Conservation (phyloP, 2,113 vertebrate species). For the Orcinus orca region DNA sequence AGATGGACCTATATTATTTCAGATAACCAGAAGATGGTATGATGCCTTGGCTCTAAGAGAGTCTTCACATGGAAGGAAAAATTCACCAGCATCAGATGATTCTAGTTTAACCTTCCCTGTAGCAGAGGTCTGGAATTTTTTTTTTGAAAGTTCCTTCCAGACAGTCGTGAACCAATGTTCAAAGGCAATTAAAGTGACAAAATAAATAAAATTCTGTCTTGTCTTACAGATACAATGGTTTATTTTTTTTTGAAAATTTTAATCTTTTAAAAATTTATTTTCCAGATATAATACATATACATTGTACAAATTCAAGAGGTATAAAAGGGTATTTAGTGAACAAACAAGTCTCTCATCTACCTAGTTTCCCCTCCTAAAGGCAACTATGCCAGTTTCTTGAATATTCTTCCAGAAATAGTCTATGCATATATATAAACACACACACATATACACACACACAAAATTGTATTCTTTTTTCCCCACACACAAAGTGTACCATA, state of each 20-base stretch:
- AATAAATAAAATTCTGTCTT: background rate
- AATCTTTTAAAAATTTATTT: too few relatives aligned
- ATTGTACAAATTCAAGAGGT: background rate
- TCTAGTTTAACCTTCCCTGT: background rate
- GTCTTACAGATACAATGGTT: background rate
- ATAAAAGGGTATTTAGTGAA: conserved; percentile 29
- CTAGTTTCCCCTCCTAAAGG: conserved; percentile 22
- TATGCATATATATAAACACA: background rate
- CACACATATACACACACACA: too few relatives aligned
- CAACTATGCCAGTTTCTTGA: conserved; percentile 14
- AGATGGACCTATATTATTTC: background rate
- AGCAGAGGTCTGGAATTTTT: background rate
- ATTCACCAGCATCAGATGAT: background rate
- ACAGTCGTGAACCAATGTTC: background rate
- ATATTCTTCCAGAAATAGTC: conserved; percentile 29
- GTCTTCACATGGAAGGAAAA: background rate
- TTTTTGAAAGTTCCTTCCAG: background rate
- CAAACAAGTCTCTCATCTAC: background rate
- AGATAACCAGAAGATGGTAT: background rate
- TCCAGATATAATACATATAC: background rate
- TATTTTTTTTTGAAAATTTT: background rate
- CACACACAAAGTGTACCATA: too few relatives aligned
- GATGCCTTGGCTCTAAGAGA: background rate
- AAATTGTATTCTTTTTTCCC: too few relatives aligned
- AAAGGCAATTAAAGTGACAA: background rate